Conservation (phyloP, 2,113 vertebrate genomes). For the Xenotilapia caudafasciata region DNA sequence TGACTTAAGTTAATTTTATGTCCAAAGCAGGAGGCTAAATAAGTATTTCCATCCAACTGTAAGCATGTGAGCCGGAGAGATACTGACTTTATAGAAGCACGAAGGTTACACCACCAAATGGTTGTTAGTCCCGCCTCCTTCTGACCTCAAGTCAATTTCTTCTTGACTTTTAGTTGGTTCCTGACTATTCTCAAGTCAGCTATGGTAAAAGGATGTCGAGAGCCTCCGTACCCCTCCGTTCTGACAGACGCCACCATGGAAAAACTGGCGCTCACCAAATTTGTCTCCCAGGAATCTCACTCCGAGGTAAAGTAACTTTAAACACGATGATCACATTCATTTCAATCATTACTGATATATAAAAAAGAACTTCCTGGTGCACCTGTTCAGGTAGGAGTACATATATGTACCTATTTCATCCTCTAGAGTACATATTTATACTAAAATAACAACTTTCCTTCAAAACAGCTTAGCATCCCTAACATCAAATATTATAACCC, state of each 20-base stretch:
- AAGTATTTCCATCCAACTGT: background rate
- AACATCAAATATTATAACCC: background rate
- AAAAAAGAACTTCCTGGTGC: background rate
- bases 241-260: conserved; percentile 97
- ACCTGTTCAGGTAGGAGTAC: background rate
- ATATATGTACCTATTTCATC: background rate
- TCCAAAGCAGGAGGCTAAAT: background rate
- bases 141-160: background rate
- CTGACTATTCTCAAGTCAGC: conserved; percentile 83
- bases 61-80: background rate
- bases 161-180: conserved; percentile 77
- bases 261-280: conserved; percentile 90
- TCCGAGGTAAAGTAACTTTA: conserved; percentile 77
- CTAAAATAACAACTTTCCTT: background rate
- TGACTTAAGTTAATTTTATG: background rate
- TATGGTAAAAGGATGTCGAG: conserved; percentile 90
- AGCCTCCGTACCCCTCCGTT: conserved; percentile 87
- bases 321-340: background rate
- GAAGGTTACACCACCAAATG: background rate
- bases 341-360: background rate
- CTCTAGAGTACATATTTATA: background rate
- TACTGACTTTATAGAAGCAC: background rate
- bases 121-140: background rate
- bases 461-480: background rate
- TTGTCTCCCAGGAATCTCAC: conserved; percentile 91